These are phyloP conservation scores for Acanthopagrus latus DNA, from an alignment of 2,797 vertebrate genomes.

Conservation along the genomic window DNA sequence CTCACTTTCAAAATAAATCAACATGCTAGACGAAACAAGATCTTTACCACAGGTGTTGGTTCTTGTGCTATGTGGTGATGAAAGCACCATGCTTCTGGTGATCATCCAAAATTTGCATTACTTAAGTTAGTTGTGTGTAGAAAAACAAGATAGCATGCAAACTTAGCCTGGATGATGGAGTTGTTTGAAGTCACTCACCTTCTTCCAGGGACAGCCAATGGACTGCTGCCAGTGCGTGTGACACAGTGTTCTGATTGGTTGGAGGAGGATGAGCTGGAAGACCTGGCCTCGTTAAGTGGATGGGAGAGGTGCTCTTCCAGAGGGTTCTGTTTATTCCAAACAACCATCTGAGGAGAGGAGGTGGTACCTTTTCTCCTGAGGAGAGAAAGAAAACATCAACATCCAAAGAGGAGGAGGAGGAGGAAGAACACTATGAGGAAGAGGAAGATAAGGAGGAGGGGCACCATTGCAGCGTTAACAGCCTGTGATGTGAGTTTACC, in stretches of 20 bases:
- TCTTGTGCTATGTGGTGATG: too few species aligned
- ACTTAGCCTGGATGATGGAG: neutral
- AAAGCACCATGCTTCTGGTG: slow-evolving; percentile 5
- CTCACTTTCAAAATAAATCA: too few species aligned
- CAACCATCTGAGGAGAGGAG: slow-evolving; percentile 89
- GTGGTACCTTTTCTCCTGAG: slow-evolving; percentile 91
- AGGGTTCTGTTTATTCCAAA: slow-evolving; percentile 88
- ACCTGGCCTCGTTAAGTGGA: slow-evolving; percentile 86
- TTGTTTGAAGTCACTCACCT: slow-evolving; percentile 64
- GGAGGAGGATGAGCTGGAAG: slow-evolving; percentile 96
- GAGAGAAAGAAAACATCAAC: neutral
- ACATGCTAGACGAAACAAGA: too few species aligned
- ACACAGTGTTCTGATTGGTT: slow-evolving; percentile 92
- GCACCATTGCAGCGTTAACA: neutral
- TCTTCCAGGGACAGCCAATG: slow-evolving; percentile 91
- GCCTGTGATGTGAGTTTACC: neutral
- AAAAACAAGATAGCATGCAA: neutral
- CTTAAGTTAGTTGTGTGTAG: neutral
- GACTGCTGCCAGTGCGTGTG: slow-evolving; percentile 93
- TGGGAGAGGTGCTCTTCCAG: slow-evolving; percentile 88
- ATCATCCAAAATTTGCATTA: slow-evolving; percentile 38
- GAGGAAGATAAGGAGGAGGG: neutral
- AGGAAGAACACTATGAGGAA: neutral
- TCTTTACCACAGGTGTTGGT: too few species aligned
- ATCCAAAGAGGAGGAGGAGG: neutral